Percentiles rank a stretch among this genome's conserved stretches.
These are phyloP conservation scores for Erpobdella octoculata DNA, from an alignment of 2,888 invertebrate genomes.

Conservation along the genomic window DNA sequence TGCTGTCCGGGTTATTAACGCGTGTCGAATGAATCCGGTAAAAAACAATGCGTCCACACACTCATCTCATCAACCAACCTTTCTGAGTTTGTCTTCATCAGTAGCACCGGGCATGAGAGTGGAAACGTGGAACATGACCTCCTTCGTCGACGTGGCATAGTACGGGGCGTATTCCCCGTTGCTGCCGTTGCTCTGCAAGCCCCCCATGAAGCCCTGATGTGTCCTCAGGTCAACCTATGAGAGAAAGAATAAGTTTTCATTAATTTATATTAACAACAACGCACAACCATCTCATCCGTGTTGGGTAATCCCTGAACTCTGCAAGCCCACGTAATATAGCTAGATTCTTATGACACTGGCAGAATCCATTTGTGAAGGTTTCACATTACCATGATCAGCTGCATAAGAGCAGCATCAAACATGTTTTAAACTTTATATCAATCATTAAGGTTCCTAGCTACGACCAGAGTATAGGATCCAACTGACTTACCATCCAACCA, in stretches of 20 bases:
- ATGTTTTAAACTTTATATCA: not conserved
- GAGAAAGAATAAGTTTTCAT: too few relatives aligned
- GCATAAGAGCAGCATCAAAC: not conserved
- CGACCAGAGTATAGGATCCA: too few relatives aligned
- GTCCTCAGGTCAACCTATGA: conserved; percentile 76
- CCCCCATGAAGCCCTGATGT: conserved; percentile 90
- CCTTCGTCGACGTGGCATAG: conserved; percentile 81
- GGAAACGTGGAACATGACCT: conserved; percentile 76
- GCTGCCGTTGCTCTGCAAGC: conserved; percentile 64
- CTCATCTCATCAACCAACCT: too few relatives aligned
- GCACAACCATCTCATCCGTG: too few relatives aligned
- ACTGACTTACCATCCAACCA: conserved; percentile 66
- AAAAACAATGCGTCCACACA: too few relatives aligned
- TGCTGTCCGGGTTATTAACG: too few relatives aligned
- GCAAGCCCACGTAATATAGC: too few relatives aligned
- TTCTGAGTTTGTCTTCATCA: conserved; percentile 49
- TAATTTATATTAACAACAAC: too few relatives aligned
- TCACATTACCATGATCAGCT: not conserved
- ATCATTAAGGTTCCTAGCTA: not conserved
- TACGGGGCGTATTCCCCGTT: conserved; percentile 91
- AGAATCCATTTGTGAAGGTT: too few relatives aligned
- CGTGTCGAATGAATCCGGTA: too few relatives aligned
- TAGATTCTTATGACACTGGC: too few relatives aligned
- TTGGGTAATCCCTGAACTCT: too few relatives aligned
- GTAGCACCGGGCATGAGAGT: conserved; percentile 89